Conservation (phyloP, 2,797 vertebrate species). For the Ispidina picta region DNA sequence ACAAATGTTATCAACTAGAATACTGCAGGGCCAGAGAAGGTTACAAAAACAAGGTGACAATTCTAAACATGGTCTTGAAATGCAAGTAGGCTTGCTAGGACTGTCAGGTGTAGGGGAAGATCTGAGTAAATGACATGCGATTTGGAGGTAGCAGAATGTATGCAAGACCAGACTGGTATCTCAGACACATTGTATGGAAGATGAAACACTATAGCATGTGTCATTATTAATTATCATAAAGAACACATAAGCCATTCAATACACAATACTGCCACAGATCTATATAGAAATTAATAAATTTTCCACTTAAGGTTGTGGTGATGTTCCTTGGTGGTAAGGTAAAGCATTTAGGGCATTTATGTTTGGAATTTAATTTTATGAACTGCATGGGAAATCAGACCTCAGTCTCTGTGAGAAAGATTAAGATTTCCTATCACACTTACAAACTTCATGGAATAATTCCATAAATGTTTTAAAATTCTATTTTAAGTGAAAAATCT, state of each 20-base stretch:
- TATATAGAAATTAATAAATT: not conserved
- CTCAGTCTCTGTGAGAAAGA: conserved; percentile 2
- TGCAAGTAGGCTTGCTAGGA: not conserved
- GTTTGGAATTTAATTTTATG: not conserved
- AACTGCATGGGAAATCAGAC: not conserved
- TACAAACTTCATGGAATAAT: not conserved
- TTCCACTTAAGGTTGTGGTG: not conserved
- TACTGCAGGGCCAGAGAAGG: not conserved
- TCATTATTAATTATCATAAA: conserved; percentile 15
- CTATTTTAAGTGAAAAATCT: conserved; percentile 6
- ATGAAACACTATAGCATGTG: not conserved
- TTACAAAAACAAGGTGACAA: not conserved
- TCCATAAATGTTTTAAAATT: conserved; percentile 20
- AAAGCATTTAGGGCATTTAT: not conserved
- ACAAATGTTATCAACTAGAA: not conserved
- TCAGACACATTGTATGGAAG: not conserved
- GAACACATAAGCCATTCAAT: not conserved
- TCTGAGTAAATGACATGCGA: not conserved
- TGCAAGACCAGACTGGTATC: not conserved
- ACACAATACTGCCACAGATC: not conserved
- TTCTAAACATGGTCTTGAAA: not conserved
- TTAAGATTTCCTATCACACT: not conserved
- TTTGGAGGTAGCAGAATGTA: not conserved
- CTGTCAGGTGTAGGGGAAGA: not conserved
- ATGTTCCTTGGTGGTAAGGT: not conserved